Evolutionary conservation across 2,113 vertebrate genomes (phyloP).

Genomic region (Sturnus vulgaris): DNA sequence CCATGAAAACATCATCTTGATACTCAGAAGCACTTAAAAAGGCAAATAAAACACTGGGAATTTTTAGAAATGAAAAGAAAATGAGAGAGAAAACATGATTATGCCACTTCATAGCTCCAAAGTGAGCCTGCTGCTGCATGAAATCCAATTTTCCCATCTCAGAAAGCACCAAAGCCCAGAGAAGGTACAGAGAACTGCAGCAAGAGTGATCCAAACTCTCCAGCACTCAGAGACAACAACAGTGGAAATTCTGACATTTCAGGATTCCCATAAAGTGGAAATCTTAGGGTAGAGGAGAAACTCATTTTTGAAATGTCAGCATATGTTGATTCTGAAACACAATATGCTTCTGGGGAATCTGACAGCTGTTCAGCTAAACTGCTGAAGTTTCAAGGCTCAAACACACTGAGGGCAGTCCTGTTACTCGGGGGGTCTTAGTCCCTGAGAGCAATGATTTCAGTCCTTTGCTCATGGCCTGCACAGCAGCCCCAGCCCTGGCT

Average conservation of each 20-base stretch:
- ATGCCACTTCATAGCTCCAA: not conserved
- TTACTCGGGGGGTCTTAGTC: too few species aligned
- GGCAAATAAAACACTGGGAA: conserved; percentile 3
- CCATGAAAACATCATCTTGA: not conserved
- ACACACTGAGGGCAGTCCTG: not conserved
- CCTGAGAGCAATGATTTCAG: fast-evolving
- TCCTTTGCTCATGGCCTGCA: fast-evolving
- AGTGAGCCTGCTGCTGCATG: not conserved
- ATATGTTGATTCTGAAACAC: conserved; percentile 35
- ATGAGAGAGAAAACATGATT: not conserved
- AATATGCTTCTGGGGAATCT: not conserved
- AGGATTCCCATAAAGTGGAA: not conserved
- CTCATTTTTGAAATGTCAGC: conserved; percentile 13
- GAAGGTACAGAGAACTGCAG: not conserved
- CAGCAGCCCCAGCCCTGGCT: not conserved
- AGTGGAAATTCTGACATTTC: not conserved
- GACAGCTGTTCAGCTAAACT: not conserved
- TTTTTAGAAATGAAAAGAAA: not conserved
- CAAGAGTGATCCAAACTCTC: not conserved
- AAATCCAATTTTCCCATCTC: not conserved
- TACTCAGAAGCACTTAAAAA: conserved; percentile 12
- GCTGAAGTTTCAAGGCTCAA: not conserved
- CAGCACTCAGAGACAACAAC: not conserved
- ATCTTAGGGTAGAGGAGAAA: not conserved
- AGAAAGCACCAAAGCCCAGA: not conserved